Evolutionary conservation across 2,113 vertebrate species (phyloP).

Genomic region (Pseudorectes ferrugineus): DNA sequence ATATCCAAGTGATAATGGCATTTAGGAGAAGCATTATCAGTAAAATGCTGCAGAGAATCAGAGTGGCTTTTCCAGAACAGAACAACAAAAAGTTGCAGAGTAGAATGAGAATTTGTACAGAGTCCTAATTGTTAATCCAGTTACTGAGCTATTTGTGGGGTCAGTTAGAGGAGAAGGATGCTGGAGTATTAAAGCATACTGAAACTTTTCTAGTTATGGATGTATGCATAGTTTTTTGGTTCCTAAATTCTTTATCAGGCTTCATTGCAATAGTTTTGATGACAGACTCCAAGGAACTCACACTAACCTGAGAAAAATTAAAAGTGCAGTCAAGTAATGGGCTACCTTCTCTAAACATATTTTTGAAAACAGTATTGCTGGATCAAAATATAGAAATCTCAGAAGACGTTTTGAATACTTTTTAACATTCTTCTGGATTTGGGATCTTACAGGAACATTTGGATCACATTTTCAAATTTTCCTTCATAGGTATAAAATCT

Average conservation of each 20-base stretch:
- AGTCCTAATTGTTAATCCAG: neutral
- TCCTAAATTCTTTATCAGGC: neutral
- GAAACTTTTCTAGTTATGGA: neutral
- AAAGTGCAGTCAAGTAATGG: neutral
- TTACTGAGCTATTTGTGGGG: neutral
- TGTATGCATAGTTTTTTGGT: neutral
- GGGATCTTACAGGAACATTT: neutral
- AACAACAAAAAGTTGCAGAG: neutral
- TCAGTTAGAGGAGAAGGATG: neutral
- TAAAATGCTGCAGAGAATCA: conserved; percentile 32
- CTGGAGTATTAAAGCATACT: neutral
- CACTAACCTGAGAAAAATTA: neutral
- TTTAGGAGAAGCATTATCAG: neutral
- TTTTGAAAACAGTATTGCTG: neutral
- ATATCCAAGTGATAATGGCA: neutral
- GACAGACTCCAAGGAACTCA: neutral
- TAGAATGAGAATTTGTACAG: neutral
- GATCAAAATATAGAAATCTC: neutral
- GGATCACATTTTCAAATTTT: neutral
- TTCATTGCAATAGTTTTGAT: neutral
- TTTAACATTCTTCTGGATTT: neutral
- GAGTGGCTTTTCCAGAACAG: conserved; percentile 22
- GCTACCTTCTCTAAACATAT: neutral
- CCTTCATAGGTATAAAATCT: neutral
- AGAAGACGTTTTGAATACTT: neutral